These are phyloP conservation scores for Nasonovia ribisnigri DNA, from an alignment of 2,888 invertebrate species.

Conservation along the genomic window DNA sequence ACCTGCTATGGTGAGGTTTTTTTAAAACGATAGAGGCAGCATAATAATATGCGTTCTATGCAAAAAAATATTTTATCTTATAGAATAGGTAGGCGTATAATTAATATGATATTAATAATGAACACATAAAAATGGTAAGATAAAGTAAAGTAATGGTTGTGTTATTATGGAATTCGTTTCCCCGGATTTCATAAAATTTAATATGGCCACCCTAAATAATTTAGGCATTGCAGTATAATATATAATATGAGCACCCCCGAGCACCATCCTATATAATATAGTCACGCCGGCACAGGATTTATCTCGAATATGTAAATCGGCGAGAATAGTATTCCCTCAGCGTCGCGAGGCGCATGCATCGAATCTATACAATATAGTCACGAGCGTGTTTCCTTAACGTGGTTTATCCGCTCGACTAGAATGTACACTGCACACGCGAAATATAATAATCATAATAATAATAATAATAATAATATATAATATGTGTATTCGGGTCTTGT, in stretches of 20 bases:
- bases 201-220: not conserved
- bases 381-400: not conserved
- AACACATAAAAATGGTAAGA: too few species aligned
- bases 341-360: not conserved
- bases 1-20: too few species aligned
- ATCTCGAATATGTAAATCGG: not conserved
- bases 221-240: not conserved
- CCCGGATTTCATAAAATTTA: too few species aligned
- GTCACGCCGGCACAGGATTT: not conserved
- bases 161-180: too few species aligned
- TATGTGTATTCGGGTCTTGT: not conserved
- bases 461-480: not conserved
- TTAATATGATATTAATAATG: too few species aligned
- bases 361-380: not conserved
- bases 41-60: too few species aligned
- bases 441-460: conserved; percentile 1
- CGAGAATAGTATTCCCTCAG: not conserved
- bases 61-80: too few species aligned
- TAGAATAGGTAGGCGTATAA: too few species aligned
- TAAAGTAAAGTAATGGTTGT: too few species aligned
- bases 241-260: not conserved
- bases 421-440: not conserved
- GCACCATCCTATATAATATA: not conserved
- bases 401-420: not conserved
- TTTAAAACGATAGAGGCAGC: too few species aligned